phyloP scores from a whole-genome alignment of 2,113 vertebrate genomes.

The Tricholaema leucomelas region DNA sequence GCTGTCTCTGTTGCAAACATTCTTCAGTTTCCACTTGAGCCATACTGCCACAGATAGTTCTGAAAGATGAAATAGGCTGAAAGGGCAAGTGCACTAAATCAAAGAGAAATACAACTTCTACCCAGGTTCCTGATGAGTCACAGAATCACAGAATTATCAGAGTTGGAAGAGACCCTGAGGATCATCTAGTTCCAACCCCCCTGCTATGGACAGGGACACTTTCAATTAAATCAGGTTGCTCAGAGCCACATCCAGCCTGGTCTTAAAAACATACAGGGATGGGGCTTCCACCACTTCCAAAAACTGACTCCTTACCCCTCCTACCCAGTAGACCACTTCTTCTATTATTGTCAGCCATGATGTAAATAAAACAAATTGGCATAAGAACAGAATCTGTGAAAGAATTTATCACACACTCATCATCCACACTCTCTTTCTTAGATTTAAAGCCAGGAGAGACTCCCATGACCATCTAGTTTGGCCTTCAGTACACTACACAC shows the following conservation, averaged over 20 bases:
- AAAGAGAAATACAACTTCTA: not conserved
- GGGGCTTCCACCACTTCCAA: not conserved
- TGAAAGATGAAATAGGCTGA: not conserved
- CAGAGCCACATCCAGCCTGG: too few species aligned
- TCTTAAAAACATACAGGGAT: too few species aligned
- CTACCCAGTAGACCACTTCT: not conserved
- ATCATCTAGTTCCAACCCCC: too few species aligned
- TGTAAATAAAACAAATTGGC: not conserved
- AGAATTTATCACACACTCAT: not conserved
- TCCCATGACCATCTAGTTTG: not conserved
- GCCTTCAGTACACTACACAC: not conserved
- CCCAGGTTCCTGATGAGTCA: not conserved
- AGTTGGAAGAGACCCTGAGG: too few species aligned
- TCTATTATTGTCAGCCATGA: not conserved
- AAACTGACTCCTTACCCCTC: not conserved
- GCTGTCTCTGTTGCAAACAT: not conserved
- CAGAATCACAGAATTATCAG: too few species aligned
- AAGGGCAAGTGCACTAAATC: not conserved
- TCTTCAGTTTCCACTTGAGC: not conserved
- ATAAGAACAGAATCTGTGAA: not conserved
- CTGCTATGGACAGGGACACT: too few species aligned
- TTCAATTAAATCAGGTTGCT: too few species aligned
- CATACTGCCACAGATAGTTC: not conserved
- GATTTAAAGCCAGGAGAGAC: not conserved
- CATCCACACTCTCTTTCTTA: not conserved